Evolutionary conservation across 2,797 vertebrate species (phyloP), one percentile per base, ranked within the genome.

Genomic region (Myripristis jacobus): DNA sequence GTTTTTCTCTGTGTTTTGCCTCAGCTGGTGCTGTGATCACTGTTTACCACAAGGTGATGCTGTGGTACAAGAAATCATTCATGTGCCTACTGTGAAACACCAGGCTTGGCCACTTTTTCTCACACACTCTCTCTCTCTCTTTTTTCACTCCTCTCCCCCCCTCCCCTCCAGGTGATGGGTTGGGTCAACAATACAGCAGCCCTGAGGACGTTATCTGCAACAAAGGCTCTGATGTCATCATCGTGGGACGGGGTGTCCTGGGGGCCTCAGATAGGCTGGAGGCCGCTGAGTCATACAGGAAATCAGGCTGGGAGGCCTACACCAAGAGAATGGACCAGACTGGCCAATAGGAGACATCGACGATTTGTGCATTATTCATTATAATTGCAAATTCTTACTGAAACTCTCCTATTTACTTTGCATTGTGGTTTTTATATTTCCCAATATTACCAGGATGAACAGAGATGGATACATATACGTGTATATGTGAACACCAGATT

Each of bases 201-300:
- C 96, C 96, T 0, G 91, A 94, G 62, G 95, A 98, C 16, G 95
- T 98, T 24, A 93, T 99, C 71, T 62, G 63, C 31, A 84, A 74
- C 65, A 95, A 93, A 84, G 94, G 94, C 73, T 97, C 95, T 43
- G 98, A 99, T 73, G 74, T 99, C 92, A 94, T 99, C 88, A 97
- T 99, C 13, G 97, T 99, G 24, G 97, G 97, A 67, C 95, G 97
- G 29, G 98, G 97, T 16, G 96, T 99, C 76, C 77, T 96, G 79
- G 85, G 91, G 27, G 94, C 93, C 0, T 18, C 94, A 1, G 93
- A 95, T 83, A 90, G 43, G 58, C 75, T 88, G 64, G 87, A 93
- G 48, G 94, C 95, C 36, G 95, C 96, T 0, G 95, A 97, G 87
- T 89, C 77, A 12, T 99, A 98, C 89, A 95, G 94, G 75, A 94